A percentile compares a stretch with the other conserved stretches of the same genome.
These are phyloP conservation scores for Pitta sordida DNA, from an alignment of 2,113 vertebrate genomes.

Conservation along the genomic window DNA sequence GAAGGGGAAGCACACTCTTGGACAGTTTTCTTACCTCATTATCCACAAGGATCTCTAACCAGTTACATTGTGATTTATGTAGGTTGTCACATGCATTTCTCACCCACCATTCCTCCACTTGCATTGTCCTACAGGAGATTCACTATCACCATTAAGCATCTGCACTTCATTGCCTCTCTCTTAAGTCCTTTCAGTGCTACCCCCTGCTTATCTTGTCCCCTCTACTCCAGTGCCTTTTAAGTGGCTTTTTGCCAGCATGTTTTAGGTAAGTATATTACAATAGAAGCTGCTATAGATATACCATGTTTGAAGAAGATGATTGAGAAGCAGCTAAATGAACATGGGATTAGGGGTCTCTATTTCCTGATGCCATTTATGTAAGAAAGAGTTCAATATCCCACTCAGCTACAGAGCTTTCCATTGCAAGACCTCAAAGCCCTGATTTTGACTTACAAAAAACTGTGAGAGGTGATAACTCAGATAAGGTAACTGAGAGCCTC, in stretches of 20 bases:
- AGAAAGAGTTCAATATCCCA: not conserved
- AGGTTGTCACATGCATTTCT: not conserved
- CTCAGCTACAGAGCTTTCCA: not conserved
- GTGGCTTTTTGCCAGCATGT: not conserved
- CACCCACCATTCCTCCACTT: too few species aligned
- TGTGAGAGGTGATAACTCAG: not conserved
- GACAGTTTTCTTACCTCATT: not conserved
- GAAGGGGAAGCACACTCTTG: not conserved
- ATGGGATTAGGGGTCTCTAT: rapidly evolving
- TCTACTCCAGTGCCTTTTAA: not conserved
- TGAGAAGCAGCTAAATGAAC: not conserved
- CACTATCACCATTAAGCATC: too few species aligned
- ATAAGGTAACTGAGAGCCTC: not conserved
- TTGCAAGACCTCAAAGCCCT: not conserved
- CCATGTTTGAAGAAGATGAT: not conserved
- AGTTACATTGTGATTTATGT: not conserved
- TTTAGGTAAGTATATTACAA: not conserved
- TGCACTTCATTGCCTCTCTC: not conserved
- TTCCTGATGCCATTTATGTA: not conserved
- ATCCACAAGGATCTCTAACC: not conserved
- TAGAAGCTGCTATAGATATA: not conserved
- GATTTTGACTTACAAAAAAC: not conserved
- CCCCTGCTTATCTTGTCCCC: not conserved
- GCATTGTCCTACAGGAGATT: not conserved
- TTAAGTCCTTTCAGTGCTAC: not conserved